These are phyloP conservation scores for Perca schrenkii DNA, from an alignment of 2,113 vertebrate species.

Conservation along the genomic window DNA sequence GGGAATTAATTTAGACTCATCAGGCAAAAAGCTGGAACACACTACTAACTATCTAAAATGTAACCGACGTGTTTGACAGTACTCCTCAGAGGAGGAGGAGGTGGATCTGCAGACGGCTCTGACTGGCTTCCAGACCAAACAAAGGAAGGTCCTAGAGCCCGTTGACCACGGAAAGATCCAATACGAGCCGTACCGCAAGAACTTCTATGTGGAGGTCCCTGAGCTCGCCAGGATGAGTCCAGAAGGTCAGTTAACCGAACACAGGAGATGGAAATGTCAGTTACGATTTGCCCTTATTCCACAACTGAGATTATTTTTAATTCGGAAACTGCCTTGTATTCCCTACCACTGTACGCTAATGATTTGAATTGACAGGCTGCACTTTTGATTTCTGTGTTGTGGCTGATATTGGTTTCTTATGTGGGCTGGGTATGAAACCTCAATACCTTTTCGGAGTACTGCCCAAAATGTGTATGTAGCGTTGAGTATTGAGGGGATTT, in stretches of 20 bases:
- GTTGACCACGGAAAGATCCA: conserved; percentile 98
- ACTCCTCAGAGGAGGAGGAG: conserved; percentile 98
- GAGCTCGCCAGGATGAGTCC: conserved; percentile 94
- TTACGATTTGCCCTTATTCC: too few relatives aligned
- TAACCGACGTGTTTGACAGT: conserved; percentile 79
- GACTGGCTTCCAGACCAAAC: conserved; percentile 98
- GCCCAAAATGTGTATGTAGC: neutral
- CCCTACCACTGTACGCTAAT: neutral
- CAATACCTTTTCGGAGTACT: too few relatives aligned
- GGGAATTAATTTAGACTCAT: neutral
- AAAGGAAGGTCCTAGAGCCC: conserved; percentile 96
- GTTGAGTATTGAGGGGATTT: neutral
- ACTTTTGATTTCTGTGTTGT: neutral
- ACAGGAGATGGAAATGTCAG: neutral
- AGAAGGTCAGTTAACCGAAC: conserved; percentile 85
- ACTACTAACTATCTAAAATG: neutral
- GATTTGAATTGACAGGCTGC: neutral
- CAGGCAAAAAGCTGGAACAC: neutral
- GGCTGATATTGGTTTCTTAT: neutral
- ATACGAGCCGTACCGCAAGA: conserved; percentile 95
- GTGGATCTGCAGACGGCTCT: conserved; percentile 97
- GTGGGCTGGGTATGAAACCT: neutral
- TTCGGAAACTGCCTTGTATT: neutral
- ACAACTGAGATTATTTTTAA: neutral
- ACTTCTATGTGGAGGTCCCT: conserved; percentile 99